Conservation (phyloP, 2,797 vertebrate genomes). For the Rhinichthys osculus region DNA sequence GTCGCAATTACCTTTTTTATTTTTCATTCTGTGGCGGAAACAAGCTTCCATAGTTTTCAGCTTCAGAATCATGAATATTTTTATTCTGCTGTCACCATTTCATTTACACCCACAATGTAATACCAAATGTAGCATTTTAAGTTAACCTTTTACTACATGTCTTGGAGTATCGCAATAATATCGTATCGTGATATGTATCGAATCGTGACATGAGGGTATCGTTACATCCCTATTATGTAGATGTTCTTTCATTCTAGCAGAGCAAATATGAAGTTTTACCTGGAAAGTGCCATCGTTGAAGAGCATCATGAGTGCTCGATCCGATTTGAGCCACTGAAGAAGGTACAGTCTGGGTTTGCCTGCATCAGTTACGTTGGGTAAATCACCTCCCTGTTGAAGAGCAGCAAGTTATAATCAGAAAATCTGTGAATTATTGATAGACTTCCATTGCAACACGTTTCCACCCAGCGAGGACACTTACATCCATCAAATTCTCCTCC, state of each 20-base stretch:
- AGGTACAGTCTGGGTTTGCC: constrained; percentile 84
- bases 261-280: constrained; percentile 68
- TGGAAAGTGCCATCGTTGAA: constrained; percentile 91
- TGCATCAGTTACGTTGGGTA: constrained; percentile 80
- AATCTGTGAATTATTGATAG: neutral
- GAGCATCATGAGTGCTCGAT: constrained; percentile 90
- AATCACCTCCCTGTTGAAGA: constrained; percentile 80
- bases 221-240: no score
- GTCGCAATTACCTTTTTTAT: no score
- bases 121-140: no score
- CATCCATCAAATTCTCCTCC: constrained; percentile 92
- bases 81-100: no score
- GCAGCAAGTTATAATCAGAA: neutral
- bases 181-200: no score
- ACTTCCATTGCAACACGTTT: neutral
- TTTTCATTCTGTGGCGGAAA: no score
- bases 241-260: neutral
- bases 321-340: constrained; percentile 89
- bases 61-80: no score
- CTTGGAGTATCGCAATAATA: no score
- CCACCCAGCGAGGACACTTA: constrained; percentile 70
- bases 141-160: no score
- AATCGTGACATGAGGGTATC: no score
- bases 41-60: no score
- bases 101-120: no score